Evolutionary conservation across 2,113 vertebrate genomes (phyloP).

Genomic region (Corythaixoides concolor): DNA sequence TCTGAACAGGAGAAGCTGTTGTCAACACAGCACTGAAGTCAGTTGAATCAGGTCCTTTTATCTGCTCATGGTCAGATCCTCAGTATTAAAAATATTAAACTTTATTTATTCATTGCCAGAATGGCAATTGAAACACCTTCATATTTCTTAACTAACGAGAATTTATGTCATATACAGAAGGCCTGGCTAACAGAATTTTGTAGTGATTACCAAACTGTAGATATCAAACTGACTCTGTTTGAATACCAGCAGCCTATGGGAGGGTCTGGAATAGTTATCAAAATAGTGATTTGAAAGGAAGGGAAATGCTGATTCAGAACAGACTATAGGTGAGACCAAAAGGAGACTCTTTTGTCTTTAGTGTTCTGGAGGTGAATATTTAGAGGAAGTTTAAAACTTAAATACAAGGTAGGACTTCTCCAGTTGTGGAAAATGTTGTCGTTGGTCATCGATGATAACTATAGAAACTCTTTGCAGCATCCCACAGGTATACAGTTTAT

Average conservation of each 20-base stretch:
- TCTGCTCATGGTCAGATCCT: not conserved
- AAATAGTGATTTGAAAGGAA: not conserved
- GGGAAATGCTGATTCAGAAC: not conserved
- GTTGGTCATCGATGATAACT: not conserved
- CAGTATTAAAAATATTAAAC: not conserved
- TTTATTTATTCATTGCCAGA: not conserved
- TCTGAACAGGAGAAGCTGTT: not conserved
- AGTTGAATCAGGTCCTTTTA: not conserved
- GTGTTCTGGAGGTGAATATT: not conserved
- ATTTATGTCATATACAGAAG: not conserved
- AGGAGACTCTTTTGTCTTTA: not conserved
- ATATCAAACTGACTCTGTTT: not conserved
- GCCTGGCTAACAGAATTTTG: not conserved
- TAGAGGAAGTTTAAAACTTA: not conserved
- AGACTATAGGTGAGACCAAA: not conserved
- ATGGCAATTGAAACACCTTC: not conserved
- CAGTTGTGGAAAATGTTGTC: not conserved
- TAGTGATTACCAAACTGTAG: not conserved
- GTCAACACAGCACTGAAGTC: not conserved
- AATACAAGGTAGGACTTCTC: not conserved
- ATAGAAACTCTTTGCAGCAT: not conserved
- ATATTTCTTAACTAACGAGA: not conserved
- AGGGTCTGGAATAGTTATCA: not conserved
- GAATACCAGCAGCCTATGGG: not conserved
- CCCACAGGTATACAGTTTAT: not conserved